Base-by-base conservation (phyloP, 2,888 invertebrate genomes). In the Agonopterix subpropinquella region DNA sequence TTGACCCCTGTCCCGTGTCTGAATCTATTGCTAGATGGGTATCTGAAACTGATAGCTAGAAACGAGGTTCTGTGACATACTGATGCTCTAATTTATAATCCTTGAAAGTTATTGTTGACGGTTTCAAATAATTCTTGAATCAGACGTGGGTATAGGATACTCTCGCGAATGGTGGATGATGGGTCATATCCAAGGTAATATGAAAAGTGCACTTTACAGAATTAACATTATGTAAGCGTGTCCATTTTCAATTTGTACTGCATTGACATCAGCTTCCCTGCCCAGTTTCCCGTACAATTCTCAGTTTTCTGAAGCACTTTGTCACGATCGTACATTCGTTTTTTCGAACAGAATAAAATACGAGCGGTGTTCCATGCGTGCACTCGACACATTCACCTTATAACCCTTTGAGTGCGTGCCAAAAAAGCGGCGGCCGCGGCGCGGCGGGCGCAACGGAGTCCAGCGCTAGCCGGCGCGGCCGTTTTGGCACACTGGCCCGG, bases 401-500 rank as follows among this genome's bases (percentile, higher is more conserved):
- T 80, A 83, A 84, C 82, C 83, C 72, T 70, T 80, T 84, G 87
- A 81, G 61, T 67, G 60, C 54, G 64, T 80, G 87, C 87, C 87
- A 88, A 80, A 80, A 82, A 79, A 76, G 59, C 64, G 65, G 61
- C 72, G 15, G 35, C 44, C 18, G 28, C 46, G 46, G 5, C 18
- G 28, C 46, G 46, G 5, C 28, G 28, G 28, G 28, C 5, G 44
- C 35, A 18, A 4, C n/a, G 39, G 39, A 11, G 39, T 11, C 28
- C 28, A 62, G 67, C 65, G 70, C 68, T 67, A 69, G 65, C 64
- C 65, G 70, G 61, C 60, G 62, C 60, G 62, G 67, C 57, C 64
- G 70, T 76, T 74, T 82, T 87, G 86, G 87, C 87, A 85, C 81
- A 73, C 61, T 75, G 70, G 78, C 75, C 78, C 79, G 84, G 81